phyloP scores from a whole-genome alignment of 1,140 invertebrate genomes.

The Lepidotrigona ventralis region DNA sequence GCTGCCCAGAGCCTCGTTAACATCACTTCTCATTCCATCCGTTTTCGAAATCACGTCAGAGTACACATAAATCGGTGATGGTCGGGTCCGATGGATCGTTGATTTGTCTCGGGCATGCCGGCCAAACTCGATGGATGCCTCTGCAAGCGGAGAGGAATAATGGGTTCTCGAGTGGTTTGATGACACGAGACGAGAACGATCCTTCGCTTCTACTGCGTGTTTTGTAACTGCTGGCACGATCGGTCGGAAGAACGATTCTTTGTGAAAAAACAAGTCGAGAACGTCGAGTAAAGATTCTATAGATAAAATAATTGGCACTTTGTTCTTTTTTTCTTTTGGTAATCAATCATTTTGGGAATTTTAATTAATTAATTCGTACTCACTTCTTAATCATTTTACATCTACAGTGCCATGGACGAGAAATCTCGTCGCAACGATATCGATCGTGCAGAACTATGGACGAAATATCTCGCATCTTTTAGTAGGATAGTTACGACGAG shows the following conservation, averaged over 20 bases:
- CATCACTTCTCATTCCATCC: background rate
- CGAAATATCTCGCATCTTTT: too few species aligned
- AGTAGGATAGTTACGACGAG: too few species aligned
- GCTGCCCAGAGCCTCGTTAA: background rate
- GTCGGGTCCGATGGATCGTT: background rate
- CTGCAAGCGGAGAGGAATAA: constrained; percentile 15
- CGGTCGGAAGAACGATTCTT: background rate
- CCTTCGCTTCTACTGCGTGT: background rate
- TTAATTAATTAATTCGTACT: background rate
- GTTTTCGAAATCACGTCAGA: background rate
- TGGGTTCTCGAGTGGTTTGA: constrained; percentile 15
- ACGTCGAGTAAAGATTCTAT: background rate
- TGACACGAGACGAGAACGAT: background rate
- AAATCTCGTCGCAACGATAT: too few species aligned
- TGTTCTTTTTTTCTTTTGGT: too few species aligned
- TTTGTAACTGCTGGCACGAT: background rate
- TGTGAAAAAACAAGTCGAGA: background rate
- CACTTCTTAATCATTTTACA: too few species aligned
- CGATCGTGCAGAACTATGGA: too few species aligned
- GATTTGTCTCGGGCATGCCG: background rate
- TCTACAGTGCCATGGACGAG: too few species aligned
- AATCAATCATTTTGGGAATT: background rate
- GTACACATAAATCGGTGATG: background rate
- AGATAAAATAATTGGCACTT: too few species aligned
- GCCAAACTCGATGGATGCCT: background rate